Percentiles rank a stretch among this genome's conserved stretches.
These are phyloP conservation scores for Hydroisotoma schaefferi DNA, from an alignment of 2,888 invertebrate genomes.

Conservation along the genomic window DNA sequence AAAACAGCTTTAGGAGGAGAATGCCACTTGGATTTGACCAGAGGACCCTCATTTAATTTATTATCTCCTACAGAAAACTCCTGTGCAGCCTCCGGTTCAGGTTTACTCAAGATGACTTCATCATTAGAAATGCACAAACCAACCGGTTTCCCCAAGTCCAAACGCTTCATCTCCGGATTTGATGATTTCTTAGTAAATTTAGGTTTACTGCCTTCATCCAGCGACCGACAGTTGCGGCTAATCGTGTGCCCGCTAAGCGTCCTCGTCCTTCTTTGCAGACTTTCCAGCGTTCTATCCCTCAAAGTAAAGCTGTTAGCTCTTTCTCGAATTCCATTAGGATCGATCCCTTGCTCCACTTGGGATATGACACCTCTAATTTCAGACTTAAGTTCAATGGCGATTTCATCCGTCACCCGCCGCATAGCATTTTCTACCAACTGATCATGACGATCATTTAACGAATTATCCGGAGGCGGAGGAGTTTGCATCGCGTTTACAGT, in stretches of 20 bases:
- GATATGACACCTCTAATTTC: slow-evolving; percentile 76
- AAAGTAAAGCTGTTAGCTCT: slow-evolving; percentile 44
- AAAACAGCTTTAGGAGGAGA: slow-evolving; percentile 75
- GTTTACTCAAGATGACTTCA: background rate
- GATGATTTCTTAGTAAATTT: too few species aligned
- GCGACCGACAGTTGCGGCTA: too few species aligned
- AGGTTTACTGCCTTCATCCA: background rate
- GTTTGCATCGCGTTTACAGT: too few species aligned
- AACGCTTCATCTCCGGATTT: too few species aligned
- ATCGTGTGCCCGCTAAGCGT: slow-evolving; percentile 44
- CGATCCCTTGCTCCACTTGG: slow-evolving; percentile 74
- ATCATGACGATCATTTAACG: background rate
- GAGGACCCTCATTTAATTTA: too few species aligned
- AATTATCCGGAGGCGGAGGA: slow-evolving; percentile 17
- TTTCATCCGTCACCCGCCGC: slow-evolving; percentile 64
- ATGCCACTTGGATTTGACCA: slow-evolving; percentile 62
- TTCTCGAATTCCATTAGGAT: slow-evolving; percentile 57
- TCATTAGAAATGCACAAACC: background rate
- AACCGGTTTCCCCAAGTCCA: background rate
- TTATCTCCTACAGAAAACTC: background rate
- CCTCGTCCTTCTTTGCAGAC: slow-evolving; percentile 34
- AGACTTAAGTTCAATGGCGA: slow-evolving; percentile 76
- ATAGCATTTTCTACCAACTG: slow-evolving; percentile 32
- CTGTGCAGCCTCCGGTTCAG: background rate
- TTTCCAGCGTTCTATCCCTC: slow-evolving; percentile 38